Evolutionary conservation across 2,113 vertebrate genomes (phyloP).

Genomic region (Proterorhinus semilunaris): DNA sequence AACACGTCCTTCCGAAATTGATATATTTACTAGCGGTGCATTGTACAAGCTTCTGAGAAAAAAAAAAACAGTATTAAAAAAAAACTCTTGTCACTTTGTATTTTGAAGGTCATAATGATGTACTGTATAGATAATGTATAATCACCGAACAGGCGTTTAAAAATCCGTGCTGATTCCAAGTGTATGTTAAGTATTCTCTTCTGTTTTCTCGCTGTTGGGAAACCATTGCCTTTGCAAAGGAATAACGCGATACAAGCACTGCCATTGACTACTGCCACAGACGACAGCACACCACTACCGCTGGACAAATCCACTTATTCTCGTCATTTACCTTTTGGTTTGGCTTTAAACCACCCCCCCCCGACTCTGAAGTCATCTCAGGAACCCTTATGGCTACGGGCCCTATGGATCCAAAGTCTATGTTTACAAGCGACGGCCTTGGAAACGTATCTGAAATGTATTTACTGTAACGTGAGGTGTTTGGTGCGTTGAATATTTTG

Average conservation of each 20-base stretch:
- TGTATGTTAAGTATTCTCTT: constrained; percentile 45
- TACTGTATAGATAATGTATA: constrained; percentile 7
- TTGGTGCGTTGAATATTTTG: constrained; percentile 16
- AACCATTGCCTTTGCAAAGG: constrained; percentile 22
- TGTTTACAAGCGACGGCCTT: constrained; percentile 66
- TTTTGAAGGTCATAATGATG: constrained; percentile 30
- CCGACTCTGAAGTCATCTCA: constrained; percentile 66
- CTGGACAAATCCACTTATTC: constrained; percentile 49
- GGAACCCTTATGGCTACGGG: constrained; percentile 46
- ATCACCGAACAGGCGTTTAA: constrained; percentile 39
- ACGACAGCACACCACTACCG: constrained; percentile 61
- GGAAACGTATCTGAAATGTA: constrained; percentile 41
- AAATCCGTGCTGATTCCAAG: constrained; percentile 34
- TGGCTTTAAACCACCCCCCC: constrained; percentile 63
- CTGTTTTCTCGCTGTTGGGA: constrained; percentile 12
- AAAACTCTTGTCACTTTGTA: constrained; percentile 30
- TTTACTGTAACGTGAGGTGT: constrained; percentile 36
- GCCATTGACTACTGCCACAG: constrained; percentile 62
- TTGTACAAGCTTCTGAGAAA: background rate
- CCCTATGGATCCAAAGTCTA: constrained; percentile 62
- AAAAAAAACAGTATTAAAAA: background rate
- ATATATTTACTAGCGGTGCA: too few species aligned
- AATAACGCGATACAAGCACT: constrained; percentile 48
- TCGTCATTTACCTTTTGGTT: constrained; percentile 62
- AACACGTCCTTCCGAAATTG: too few species aligned